Evolutionary conservation across 2,888 invertebrate species (phyloP).

Genomic region (Scaptomyza flava): DNA sequence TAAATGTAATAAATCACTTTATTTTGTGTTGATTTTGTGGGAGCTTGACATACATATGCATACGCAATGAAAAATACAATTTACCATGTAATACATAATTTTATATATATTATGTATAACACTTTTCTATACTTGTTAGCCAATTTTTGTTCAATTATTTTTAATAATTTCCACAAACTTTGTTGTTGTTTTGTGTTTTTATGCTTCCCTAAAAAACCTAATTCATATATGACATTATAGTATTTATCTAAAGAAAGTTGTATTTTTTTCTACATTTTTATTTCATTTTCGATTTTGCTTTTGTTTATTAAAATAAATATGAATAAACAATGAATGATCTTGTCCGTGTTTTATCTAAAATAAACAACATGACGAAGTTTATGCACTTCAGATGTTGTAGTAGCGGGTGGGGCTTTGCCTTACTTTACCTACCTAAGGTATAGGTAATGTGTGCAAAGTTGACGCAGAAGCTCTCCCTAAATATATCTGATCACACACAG

Average conservation of each 20-base stretch:
- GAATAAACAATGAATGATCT: no score
- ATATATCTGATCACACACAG: no score
- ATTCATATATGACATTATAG: conserved; percentile 72
- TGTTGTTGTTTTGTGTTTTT: conserved; percentile 25
- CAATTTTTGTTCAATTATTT: conserved; percentile 72
- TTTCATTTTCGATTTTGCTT: conserved; percentile 51
- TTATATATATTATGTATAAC: conserved; percentile 17
- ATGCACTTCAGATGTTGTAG: no score
- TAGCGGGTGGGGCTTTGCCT: no score
- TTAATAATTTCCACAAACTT: conserved; percentile 67
- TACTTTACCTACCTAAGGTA: no score
- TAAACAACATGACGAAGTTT: no score
- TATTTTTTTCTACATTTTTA: conserved; percentile 29
- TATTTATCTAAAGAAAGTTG: conserved; percentile 44
- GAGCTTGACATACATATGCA: conserved; percentile 43
- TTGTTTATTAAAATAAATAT: conserved; percentile 37
- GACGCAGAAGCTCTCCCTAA: no score
- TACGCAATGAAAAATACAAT: conserved; percentile 37
- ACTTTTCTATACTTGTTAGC: conserved; percentile 31
- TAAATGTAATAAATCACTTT: conserved; percentile 78
- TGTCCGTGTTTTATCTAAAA: no score
- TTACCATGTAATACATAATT: conserved; percentile 23
- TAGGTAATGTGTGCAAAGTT: no score
- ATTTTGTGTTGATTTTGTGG: conserved; percentile 52
- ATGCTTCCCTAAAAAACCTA: conserved; percentile 66